These are phyloP conservation scores for Ptyas mucosa DNA, from an alignment of 2,113 vertebrate species.

Conservation along the genomic window DNA sequence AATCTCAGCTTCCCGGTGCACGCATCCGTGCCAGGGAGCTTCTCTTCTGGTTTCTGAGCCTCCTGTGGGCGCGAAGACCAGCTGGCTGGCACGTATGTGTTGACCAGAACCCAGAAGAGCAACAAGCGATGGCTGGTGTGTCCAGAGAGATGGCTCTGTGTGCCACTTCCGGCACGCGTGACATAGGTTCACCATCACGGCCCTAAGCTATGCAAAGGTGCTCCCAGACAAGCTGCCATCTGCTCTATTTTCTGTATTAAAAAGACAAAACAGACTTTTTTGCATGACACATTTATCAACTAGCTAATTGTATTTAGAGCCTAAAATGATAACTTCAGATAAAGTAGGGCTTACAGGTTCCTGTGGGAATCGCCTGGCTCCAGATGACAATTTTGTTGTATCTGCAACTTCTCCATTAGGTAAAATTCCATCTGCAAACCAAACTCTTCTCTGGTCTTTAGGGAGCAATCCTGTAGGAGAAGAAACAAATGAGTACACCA, in stretches of 20 bases:
- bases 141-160: too few species aligned
- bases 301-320: slow-evolving; percentile 24
- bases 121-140: too few species aligned
- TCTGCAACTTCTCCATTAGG: slow-evolving; percentile 93
- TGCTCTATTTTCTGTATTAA: neutral
- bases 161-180: too few species aligned
- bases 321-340: slow-evolving; percentile 56
- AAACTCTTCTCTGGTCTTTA: slow-evolving; percentile 88
- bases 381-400: slow-evolving; percentile 77
- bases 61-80: too few species aligned
- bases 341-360: slow-evolving; percentile 61
- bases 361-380: slow-evolving; percentile 71
- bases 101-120: too few species aligned
- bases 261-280: neutral
- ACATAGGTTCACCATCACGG: too few species aligned
- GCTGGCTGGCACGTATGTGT: too few species aligned
- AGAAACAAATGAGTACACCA: slow-evolving; percentile 14
- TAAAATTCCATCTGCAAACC: slow-evolving; percentile 94
- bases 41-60: too few species aligned
- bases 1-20: too few species aligned
- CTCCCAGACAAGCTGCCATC: neutral
- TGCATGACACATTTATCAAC: neutral
- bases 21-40: too few species aligned
- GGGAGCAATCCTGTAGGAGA: slow-evolving; percentile 71
- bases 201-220: neutral